Percentiles rank a stretch among this genome's conserved stretches.
Evolutionary conservation across 2,113 vertebrate genomes (phyloP).

Genomic region (Gavia stellata): DNA sequence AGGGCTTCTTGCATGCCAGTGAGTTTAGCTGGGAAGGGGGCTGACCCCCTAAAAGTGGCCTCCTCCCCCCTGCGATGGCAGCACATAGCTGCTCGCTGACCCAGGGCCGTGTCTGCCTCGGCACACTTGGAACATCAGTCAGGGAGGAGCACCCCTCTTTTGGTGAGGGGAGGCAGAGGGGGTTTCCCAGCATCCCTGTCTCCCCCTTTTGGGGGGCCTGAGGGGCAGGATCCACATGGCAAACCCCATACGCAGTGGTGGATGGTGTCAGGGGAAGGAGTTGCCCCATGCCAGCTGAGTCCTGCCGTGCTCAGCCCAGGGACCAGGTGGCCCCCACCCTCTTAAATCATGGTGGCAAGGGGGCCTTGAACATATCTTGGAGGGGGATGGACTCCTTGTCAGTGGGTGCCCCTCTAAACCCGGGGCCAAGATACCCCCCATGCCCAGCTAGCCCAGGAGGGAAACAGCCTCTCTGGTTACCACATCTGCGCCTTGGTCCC

Average conservation of each 20-base stretch:
- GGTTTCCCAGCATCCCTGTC: background rate
- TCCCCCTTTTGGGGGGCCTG: background rate
- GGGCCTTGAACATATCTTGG: background rate
- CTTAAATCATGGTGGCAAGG: background rate
- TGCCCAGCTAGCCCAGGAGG: background rate
- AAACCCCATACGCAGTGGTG: accelerated
- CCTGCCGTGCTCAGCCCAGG: accelerated
- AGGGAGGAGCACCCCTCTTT: background rate
- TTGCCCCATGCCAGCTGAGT: background rate
- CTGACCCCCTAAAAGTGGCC: background rate
- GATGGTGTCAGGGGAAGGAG: background rate
- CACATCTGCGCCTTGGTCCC: background rate
- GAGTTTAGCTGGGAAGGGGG: background rate
- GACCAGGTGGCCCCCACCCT: background rate
- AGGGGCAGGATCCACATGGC: accelerated
- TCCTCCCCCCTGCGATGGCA: background rate
- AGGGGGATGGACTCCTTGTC: background rate
- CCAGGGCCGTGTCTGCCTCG: background rate
- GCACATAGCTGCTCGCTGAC: background rate
- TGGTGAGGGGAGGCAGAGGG: background rate
- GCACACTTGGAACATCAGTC: background rate
- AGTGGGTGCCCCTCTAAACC: background rate
- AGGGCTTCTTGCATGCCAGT: background rate
- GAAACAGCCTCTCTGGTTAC: background rate
- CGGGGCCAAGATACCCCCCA: accelerated